Evolutionary conservation across 1,140 invertebrate species (phyloP).

Genomic region (Pseudomyrmex cubaensis): DNA sequence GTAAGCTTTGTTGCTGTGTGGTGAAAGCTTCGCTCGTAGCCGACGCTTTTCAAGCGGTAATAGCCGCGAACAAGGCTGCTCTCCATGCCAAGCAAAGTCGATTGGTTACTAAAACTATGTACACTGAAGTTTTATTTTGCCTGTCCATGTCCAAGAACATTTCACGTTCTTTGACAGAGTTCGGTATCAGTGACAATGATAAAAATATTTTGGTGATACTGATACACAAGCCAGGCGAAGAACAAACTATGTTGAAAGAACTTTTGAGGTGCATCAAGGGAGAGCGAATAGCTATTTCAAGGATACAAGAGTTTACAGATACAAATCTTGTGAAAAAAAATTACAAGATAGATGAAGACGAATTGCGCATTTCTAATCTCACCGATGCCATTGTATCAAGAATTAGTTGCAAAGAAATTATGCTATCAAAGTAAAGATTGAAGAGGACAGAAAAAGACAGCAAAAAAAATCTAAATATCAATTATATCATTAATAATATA

Average conservation of each 20-base stretch:
- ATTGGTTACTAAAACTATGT: constrained; percentile 87
- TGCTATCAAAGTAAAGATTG: constrained; percentile 64
- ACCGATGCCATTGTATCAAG: constrained; percentile 87
- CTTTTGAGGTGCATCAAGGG: constrained; percentile 85
- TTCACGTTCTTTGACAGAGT: constrained; percentile 87
- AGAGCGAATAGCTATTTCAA: constrained; percentile 81
- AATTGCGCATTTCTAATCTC: constrained; percentile 82
- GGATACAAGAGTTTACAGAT: constrained; percentile 83
- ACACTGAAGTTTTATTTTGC: constrained; percentile 89
- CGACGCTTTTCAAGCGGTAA: constrained; percentile 88
- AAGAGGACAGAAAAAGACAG: neutral
- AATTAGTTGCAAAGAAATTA: constrained; percentile 86
- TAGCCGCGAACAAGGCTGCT: constrained; percentile 89
- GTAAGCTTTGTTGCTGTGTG: constrained; percentile 87
- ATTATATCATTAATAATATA: constrained; percentile 19
- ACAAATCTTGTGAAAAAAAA: constrained; percentile 84
- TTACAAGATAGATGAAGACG: constrained; percentile 87
- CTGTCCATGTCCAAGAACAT: constrained; percentile 90
- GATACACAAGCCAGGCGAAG: constrained; percentile 82
- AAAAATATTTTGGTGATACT: constrained; percentile 86
- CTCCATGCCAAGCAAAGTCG: constrained; percentile 83
- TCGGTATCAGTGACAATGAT: constrained; percentile 87
- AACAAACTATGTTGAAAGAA: constrained; percentile 77
- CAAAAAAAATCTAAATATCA: neutral
- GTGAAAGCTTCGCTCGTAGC: constrained; percentile 88